Evolutionary conservation across 2,888 invertebrate species (phyloP), one percentile per base, ranked within the genome.

Genomic region (Lochmaea capreae): DNA sequence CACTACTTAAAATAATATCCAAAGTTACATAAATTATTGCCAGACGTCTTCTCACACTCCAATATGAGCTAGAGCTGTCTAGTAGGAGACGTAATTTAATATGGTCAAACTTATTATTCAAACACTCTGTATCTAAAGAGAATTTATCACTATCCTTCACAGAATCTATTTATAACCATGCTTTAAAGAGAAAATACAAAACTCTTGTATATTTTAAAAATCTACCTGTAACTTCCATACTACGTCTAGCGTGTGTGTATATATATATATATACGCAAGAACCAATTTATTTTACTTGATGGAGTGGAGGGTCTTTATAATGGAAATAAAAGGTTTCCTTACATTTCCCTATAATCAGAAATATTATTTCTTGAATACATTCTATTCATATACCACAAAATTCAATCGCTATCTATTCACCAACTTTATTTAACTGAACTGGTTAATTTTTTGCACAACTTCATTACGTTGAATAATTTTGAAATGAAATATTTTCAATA

Each of bases 261-360:
- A 22, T 22, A 22, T 22, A 22, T 22, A 22, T 22, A 22, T 22
- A 22, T 22, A 22, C 22, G 14, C 62, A 43, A 43, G 16, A 63
- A 63, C 62, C 62, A 63, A 63, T 63, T 63, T 63, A 63, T 63
- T 63, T 63, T 18, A n/a, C 43, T 43, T 63, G 43, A 63, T 63
- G 16, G 62, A 63, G 16, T 63, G 10, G 18, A 43, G 43, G 43
- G 62, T 39, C 12, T 63, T 42, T 43, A 63, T 42, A 16, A 63
- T 63, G 62, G 43, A 43, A 43, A 43, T 10, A 43, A 63, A 63
- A 12, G 39, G 16, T 63, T 63, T 43, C 14, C 18, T 11, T 33
- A 8, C 16, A 62, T 62, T 62, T 62, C 11, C 42, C 26, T 61
- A 39, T 61, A 61, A 33, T 33, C n/a, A 39, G 39, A 26, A 14